Evolutionary conservation across 2,113 vertebrate genomes (phyloP).

Genomic region (Aix galericulata): DNA sequence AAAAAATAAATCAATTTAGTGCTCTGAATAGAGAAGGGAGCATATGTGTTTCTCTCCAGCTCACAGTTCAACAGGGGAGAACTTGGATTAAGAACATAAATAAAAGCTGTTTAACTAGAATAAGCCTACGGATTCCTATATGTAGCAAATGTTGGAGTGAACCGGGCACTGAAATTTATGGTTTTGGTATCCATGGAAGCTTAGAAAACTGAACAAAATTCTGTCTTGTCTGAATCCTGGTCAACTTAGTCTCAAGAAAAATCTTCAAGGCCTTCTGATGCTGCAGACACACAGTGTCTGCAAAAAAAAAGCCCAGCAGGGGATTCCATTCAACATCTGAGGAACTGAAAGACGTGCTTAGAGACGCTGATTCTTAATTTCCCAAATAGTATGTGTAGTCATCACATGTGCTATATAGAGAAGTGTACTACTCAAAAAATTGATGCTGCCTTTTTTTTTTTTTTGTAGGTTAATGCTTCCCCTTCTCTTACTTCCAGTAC

Average conservation of each 20-base stretch:
- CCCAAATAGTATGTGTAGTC: background rate
- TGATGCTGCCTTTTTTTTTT: background rate
- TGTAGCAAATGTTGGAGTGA: background rate
- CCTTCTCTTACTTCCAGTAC: slow-evolving; percentile 98
- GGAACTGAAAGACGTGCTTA: slow-evolving; percentile 40
- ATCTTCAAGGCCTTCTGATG: background rate
- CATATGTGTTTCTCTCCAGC: background rate
- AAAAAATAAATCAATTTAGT: background rate
- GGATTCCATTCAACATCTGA: slow-evolving; percentile 12
- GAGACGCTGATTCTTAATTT: background rate
- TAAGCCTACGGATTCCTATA: background rate
- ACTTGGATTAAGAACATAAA: background rate
- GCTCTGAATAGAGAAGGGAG: no score
- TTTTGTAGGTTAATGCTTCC: slow-evolving; percentile 92
- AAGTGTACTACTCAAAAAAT: background rate
- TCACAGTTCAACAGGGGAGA: background rate
- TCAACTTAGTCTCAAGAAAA: background rate
- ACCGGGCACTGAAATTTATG: background rate
- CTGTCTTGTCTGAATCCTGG: background rate
- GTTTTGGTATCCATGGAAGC: background rate
- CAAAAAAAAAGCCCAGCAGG: background rate
- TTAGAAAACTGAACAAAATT: background rate
- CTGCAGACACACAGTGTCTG: no score
- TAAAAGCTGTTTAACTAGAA: background rate
- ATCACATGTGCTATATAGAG: background rate